Evolutionary conservation across 2,888 invertebrate genomes (phyloP).

Genomic region (Cetonia aurata): DNA sequence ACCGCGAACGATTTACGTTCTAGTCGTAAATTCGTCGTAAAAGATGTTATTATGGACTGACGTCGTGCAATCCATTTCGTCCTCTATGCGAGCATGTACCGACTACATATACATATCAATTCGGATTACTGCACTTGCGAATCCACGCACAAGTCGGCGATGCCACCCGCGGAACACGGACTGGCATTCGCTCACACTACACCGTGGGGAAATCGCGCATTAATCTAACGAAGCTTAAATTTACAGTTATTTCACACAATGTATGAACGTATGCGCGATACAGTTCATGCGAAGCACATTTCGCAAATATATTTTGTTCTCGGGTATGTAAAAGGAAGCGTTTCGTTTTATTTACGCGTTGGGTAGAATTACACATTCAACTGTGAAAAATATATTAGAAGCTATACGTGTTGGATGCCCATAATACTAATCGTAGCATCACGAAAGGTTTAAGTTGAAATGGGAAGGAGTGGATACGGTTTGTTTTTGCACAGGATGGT

Average conservation of each 20-base stretch:
- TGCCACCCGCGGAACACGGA: background rate
- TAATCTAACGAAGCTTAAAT: constrained; percentile 34
- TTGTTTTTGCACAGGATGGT: too few species aligned
- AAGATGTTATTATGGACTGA: constrained; percentile 4
- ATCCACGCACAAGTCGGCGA: background rate
- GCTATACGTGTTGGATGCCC: background rate
- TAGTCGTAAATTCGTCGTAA: constrained; percentile 17
- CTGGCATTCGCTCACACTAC: background rate
- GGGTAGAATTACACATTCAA: constrained; percentile 11
- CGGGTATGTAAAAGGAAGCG: constrained; percentile 8
- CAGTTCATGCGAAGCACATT: constrained; percentile 28
- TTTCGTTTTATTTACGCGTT: constrained; percentile 7
- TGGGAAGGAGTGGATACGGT: too few species aligned
- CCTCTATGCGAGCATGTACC: background rate
- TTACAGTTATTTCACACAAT: constrained; percentile 16
- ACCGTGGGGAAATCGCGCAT: background rate
- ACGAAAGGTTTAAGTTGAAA: too few species aligned
- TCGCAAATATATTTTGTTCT: constrained; percentile 34
- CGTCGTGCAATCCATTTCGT: background rate
- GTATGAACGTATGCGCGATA: background rate
- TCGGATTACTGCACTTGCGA: background rate
- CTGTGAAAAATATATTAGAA: constrained; percentile 9
- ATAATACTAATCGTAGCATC: too few species aligned
- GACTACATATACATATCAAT: background rate
- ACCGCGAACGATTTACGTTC: constrained; percentile 21